A percentile compares a stretch with the other conserved stretches of the same genome.
Conservation (phyloP, 2,113 vertebrate species). For the Ondatra zibethicus region DNA sequence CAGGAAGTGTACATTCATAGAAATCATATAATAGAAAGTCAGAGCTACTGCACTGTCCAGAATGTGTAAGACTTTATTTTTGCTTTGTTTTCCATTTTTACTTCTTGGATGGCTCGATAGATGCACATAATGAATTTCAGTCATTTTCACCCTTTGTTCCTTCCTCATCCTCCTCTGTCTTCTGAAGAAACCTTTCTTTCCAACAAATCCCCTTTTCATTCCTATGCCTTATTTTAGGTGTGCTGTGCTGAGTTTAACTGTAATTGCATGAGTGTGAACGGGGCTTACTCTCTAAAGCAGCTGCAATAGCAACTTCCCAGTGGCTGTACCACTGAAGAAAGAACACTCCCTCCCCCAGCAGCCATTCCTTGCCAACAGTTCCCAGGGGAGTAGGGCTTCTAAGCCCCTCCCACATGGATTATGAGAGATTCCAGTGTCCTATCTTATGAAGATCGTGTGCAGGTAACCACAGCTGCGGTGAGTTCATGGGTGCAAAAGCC, state of each 20-base stretch:
- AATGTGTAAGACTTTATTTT: background rate
- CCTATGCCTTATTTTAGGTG: background rate
- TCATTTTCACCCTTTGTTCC: background rate
- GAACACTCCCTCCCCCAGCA: background rate
- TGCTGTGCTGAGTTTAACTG: background rate
- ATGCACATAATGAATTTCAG: no score
- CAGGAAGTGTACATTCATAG: background rate
- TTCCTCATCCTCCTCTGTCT: background rate
- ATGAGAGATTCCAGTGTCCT: background rate
- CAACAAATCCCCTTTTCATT: no score
- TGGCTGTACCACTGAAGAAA: background rate
- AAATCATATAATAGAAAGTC: background rate
- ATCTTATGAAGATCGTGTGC: background rate
- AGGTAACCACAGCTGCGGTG: no score
- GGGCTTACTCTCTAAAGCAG: background rate
- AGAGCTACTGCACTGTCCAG: background rate
- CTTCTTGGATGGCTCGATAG: background rate
- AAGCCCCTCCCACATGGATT: background rate
- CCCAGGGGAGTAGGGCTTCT: no score
- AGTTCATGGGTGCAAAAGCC: background rate
- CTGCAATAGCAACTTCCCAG: background rate
- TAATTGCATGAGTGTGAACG: background rate
- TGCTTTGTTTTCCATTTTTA: background rate
- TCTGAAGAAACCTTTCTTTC: background rate
- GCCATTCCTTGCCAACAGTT: background rate